A percentile compares a stretch with the other conserved stretches of the same genome.
Conservation (phyloP, 2,888 invertebrate genomes). For the Agriopis marginaria region DNA sequence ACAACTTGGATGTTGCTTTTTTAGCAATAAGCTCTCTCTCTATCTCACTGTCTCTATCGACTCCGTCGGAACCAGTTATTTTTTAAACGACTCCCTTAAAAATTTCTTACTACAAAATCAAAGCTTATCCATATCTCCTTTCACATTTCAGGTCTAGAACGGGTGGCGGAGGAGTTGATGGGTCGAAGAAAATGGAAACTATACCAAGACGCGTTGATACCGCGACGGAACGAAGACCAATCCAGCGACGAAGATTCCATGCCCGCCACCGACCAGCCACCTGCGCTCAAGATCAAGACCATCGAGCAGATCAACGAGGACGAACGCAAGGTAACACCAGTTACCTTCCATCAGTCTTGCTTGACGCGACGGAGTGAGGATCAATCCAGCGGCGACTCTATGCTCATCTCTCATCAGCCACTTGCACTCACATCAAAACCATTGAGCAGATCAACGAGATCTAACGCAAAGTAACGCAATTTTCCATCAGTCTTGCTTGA, state of each 20-base stretch:
- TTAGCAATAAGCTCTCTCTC: too few relatives aligned
- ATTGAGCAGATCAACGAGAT: slow-evolving; percentile 84
- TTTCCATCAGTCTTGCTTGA: neutral
- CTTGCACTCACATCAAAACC: slow-evolving; percentile 82
- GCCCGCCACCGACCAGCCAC: slow-evolving; percentile 80
- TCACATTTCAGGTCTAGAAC: slow-evolving; percentile 93
- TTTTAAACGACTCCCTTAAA: too few relatives aligned
- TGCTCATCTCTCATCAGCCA: slow-evolving; percentile 79
- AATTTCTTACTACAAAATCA: too few relatives aligned
- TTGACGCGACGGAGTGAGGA: slow-evolving; percentile 70
- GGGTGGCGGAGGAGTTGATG: slow-evolving; percentile 98
- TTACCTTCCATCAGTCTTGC: neutral
- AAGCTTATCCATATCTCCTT: slow-evolving; percentile 1
- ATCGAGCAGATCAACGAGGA: slow-evolving; percentile 84
- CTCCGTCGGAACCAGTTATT: too few relatives aligned
- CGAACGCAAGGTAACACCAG: slow-evolving; percentile 58
- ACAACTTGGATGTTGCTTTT: too few relatives aligned
- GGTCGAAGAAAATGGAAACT: slow-evolving; percentile 98
- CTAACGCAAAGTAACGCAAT: slow-evolving; percentile 60
- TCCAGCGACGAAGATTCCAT: slow-evolving; percentile 81
- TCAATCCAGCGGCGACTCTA: slow-evolving; percentile 78
- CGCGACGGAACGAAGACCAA: slow-evolving; percentile 75
- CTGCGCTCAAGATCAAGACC: slow-evolving; percentile 83
- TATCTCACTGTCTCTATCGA: too few relatives aligned
- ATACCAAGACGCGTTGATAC: slow-evolving; percentile 92